A percentile compares a stretch with the other conserved stretches of the same genome.
phyloP scores from a whole-genome alignment of 2,113 vertebrate genomes.

The Suricata suricatta region DNA sequence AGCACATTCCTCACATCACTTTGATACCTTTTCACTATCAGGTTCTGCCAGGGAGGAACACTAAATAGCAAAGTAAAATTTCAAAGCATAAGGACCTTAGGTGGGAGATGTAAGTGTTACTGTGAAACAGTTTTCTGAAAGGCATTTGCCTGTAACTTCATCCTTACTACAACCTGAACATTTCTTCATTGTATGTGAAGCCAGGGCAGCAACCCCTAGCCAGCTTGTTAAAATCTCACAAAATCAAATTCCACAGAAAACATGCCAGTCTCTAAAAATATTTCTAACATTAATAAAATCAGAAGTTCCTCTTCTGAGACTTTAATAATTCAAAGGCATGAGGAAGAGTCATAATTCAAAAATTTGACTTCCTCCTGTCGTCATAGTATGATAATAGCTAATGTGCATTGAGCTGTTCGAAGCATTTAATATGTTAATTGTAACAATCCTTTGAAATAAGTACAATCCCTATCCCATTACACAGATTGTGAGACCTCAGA shows the following conservation, averaged over 20 bases:
- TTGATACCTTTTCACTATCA: neutral
- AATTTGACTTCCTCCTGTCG: neutral
- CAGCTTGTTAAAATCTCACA: neutral
- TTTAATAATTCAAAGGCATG: conserved; percentile 37
- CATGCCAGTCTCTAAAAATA: neutral
- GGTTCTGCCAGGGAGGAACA: conserved; percentile 33
- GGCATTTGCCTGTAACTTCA: neutral
- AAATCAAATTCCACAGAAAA: neutral
- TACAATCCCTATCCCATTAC: neutral
- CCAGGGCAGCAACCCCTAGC: neutral
- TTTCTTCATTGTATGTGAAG: neutral
- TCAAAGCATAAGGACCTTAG: neutral
- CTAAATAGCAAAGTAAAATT: neutral
- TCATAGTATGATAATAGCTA: neutral
- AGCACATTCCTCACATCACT: neutral
- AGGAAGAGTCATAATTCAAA: neutral
- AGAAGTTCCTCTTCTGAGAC: conserved; percentile 22
- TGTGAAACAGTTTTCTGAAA: conserved; percentile 28
- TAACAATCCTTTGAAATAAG: neutral
- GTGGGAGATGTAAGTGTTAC: conserved; percentile 1
- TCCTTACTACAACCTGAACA: neutral
- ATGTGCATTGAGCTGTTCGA: neutral
- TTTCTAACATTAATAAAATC: neutral
- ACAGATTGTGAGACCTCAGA: neutral
- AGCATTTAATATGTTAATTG: neutral